phyloP scores from a whole-genome alignment of 2,797 vertebrate genomes.

The Buphagus erythrorhynchus region DNA sequence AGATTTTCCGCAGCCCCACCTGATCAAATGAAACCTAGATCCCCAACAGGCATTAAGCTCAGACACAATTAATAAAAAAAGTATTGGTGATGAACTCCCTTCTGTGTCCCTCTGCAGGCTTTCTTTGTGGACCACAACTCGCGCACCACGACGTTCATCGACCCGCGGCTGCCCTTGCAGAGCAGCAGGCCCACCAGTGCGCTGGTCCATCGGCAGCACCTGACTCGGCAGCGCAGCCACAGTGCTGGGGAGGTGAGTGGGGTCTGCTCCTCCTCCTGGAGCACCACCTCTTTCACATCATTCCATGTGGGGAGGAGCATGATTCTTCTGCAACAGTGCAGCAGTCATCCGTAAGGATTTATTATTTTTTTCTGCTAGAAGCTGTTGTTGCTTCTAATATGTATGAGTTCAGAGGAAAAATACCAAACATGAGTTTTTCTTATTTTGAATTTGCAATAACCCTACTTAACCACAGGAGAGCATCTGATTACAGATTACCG shows the following conservation, averaged over 20 bases:
- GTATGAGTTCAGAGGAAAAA: not conserved
- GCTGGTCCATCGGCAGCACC: slow-evolving; percentile 91
- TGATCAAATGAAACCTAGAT: not conserved
- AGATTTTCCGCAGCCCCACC: not conserved
- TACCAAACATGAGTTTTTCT: not conserved
- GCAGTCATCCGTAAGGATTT: not conserved
- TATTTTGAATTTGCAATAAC: not conserved
- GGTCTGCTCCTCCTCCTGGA: not conserved
- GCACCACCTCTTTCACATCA: fast-evolving
- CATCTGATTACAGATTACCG: not conserved
- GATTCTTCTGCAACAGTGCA: not conserved
- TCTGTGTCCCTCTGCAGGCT: slow-evolving; percentile 74
- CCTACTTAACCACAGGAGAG: slow-evolving; percentile 20
- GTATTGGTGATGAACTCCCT: not conserved
- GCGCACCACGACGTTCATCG: slow-evolving; percentile 96
- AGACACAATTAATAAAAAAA: too few species aligned
- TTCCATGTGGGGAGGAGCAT: not conserved
- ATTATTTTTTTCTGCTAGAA: not conserved
- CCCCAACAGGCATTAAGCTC: not conserved
- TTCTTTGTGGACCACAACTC: slow-evolving; percentile 99
- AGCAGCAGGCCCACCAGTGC: slow-evolving; percentile 91
- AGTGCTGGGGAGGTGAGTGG: slow-evolving; percentile 93
- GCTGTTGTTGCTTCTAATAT: not conserved
- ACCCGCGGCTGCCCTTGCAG: slow-evolving; percentile 94
- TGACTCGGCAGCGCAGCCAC: slow-evolving; percentile 95